These are phyloP conservation scores for Arenicola marina DNA, from an alignment of 2,888 invertebrate species.

Conservation along the genomic window DNA sequence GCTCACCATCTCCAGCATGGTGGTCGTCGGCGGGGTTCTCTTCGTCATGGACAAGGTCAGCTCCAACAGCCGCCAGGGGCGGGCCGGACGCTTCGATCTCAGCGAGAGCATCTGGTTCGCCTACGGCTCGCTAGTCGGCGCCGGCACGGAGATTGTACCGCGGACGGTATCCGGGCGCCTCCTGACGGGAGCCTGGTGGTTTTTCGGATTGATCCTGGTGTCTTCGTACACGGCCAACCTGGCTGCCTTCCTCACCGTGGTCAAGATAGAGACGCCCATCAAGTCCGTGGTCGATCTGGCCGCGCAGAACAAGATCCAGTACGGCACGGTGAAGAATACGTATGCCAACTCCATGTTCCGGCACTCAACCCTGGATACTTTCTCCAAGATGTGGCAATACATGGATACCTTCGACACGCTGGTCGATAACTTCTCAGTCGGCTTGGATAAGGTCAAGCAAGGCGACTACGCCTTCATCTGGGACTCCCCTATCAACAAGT, in stretches of 20 bases:
- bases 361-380: constrained; percentile 54
- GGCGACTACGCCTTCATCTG: constrained; percentile 59
- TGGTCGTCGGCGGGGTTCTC: constrained; percentile 51
- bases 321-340: constrained; percentile 55
- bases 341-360: constrained; percentile 56
- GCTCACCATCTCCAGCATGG: constrained; percentile 49
- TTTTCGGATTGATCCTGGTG: constrained; percentile 56
- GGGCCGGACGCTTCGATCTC: constrained; percentile 33
- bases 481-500: constrained; percentile 58
- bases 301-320: constrained; percentile 45
- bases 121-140: constrained; percentile 55
- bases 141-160: constrained; percentile 33
- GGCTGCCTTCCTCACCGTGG: constrained; percentile 58
- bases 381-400: constrained; percentile 57
- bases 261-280: constrained; percentile 57
- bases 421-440: constrained; percentile 50
- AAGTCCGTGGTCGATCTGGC: constrained; percentile 55
- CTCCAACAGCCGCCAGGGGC: constrained; percentile 40
- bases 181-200: constrained; percentile 58
- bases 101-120: constrained; percentile 58
- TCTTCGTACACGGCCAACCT: constrained; percentile 59
- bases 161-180: constrained; percentile 42
- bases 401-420: constrained; percentile 52
- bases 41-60: constrained; percentile 51
- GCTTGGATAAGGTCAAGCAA: constrained; percentile 49